Percentiles rank a stretch among this genome's conserved stretches.
Conservation (phyloP, 2,797 vertebrate genomes). For the Pseudocheirus occidentalis region DNA sequence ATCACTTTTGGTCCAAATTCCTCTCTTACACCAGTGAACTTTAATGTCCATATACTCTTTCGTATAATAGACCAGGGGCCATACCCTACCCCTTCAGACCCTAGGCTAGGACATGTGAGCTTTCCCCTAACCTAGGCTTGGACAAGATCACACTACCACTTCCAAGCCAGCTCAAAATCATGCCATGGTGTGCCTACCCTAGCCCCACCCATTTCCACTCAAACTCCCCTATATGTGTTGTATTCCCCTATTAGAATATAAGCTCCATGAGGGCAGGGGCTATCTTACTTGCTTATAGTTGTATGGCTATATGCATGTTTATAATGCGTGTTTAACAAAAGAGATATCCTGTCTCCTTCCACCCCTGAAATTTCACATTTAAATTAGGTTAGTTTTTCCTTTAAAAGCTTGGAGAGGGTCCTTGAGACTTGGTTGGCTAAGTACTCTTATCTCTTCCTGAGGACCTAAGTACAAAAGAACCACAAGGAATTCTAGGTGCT, state of each 20-base stretch:
- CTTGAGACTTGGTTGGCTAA: not conserved
- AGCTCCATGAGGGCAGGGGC: not conserved
- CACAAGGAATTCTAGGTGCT: not conserved
- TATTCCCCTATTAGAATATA: not conserved
- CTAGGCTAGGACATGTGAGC: not conserved
- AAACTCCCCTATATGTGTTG: not conserved
- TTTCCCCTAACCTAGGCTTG: not conserved
- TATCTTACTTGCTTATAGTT: not conserved
- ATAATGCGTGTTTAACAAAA: not conserved
- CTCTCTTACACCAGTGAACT: not conserved
- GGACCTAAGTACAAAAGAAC: not conserved
- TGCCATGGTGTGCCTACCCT: not conserved
- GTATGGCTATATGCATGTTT: not conserved
- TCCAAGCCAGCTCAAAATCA: not conserved
- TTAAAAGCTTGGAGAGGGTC: not conserved
- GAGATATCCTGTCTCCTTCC: not conserved
- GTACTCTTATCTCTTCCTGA: not conserved
- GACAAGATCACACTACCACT: not conserved
- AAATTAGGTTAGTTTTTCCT: not conserved
- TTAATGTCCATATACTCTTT: not conserved
- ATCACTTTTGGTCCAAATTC: not conserved
- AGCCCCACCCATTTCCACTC: not conserved
- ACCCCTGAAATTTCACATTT: not conserved
- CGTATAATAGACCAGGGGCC: not conserved
- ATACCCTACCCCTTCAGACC: not conserved